phyloP scores from a whole-genome alignment of 1,140 invertebrate species.

The Zaprionus kolodkinae region DNA sequence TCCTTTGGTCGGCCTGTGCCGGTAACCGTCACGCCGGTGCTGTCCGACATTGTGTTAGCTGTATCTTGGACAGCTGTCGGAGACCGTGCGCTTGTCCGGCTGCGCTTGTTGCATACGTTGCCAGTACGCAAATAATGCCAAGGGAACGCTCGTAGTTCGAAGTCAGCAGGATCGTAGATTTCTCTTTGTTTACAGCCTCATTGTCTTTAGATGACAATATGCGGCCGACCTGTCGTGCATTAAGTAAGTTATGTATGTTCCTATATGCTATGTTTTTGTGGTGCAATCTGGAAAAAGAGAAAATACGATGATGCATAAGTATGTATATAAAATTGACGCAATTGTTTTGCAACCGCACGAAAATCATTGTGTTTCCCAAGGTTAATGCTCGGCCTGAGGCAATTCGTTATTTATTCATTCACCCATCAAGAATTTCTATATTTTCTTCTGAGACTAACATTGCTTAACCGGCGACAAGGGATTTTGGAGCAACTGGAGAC shows the following conservation, averaged over 20 bases:
- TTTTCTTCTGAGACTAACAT: neutral
- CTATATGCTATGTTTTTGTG: slow-evolving; percentile 22
- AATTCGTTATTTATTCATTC: slow-evolving; percentile 21
- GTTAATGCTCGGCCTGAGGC: slow-evolving; percentile 38
- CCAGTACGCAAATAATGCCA: slow-evolving; percentile 19
- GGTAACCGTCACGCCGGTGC: slow-evolving; percentile 42
- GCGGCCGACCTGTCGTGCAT: slow-evolving; percentile 8
- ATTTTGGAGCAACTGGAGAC: slow-evolving; percentile 26
- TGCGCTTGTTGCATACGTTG: slow-evolving; percentile 59
- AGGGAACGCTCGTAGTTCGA: slow-evolving; percentile 9
- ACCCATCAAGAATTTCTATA: slow-evolving; percentile 5
- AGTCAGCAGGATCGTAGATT: slow-evolving; percentile 16
- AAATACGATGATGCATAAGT: slow-evolving; percentile 27
- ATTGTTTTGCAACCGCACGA: slow-evolving; percentile 33
- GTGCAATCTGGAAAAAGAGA: slow-evolving; percentile 36
- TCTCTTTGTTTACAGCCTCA: slow-evolving; percentile 60
- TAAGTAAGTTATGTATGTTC: slow-evolving; percentile 36
- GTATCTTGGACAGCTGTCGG: slow-evolving; percentile 48
- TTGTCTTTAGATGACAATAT: slow-evolving; percentile 29
- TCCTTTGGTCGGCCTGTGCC: slow-evolving; percentile 29
- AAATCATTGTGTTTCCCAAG: slow-evolving; percentile 55
- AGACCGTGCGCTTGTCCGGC: slow-evolving; percentile 41
- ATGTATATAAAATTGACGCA: slow-evolving; percentile 23
- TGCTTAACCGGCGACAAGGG: slow-evolving; percentile 12
- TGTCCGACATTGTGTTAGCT: slow-evolving; percentile 73